Evolutionary conservation across 2,797 vertebrate genomes (phyloP).

Genomic region (Tragelaphus oryx): DNA sequence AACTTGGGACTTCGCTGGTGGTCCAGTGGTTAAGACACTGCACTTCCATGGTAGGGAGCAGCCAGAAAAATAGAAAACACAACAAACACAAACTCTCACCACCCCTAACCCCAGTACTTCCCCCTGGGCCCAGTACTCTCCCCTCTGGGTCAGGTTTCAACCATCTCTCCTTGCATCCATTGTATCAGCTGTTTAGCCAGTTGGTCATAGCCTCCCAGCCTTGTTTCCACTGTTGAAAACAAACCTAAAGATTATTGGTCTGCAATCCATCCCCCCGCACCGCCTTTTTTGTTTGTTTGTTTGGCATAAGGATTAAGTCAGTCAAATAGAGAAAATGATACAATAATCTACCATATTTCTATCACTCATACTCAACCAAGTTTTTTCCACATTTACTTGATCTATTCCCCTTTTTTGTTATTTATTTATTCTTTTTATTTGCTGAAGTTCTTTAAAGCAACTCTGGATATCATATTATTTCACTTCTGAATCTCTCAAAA

Average conservation of each 20-base stretch:
- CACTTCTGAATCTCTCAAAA: constrained; percentile 53
- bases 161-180: fast-evolving
- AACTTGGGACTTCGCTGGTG: neutral
- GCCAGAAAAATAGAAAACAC: neutral
- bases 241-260: neutral
- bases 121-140: neutral
- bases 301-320: neutral
- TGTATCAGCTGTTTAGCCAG: neutral
- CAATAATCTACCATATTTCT: neutral
- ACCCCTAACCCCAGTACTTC: neutral
- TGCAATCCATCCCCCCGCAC: neutral
- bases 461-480: constrained; percentile 47
- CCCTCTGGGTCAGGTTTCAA: neutral
- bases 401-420: neutral
- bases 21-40: neutral
- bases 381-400: neutral
- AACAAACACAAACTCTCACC: neutral
- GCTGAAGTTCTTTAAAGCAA: constrained; percentile 8
- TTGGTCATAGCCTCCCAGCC: neutral
- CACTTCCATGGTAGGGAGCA: neutral
- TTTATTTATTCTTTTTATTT: neutral
- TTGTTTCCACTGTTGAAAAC: neutral
- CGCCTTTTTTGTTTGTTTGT: neutral
- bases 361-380: neutral
- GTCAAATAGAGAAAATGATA: neutral